These are phyloP conservation scores for Muraenolepis orangiensis DNA, from an alignment of 2,797 vertebrate species.

Conservation along the genomic window DNA sequence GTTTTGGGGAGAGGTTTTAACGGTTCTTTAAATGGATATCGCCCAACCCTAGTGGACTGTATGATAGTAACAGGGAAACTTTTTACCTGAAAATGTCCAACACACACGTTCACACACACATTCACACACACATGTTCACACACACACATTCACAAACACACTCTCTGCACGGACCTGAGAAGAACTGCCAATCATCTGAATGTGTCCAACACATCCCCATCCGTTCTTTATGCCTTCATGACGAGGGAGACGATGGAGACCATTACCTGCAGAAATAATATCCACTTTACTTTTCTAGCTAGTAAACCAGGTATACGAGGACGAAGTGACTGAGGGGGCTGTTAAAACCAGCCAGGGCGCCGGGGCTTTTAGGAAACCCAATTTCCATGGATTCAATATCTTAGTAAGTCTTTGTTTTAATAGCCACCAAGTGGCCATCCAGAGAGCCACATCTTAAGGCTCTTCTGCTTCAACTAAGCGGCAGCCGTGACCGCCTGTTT, in stretches of 20 bases:
- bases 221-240: neutral
- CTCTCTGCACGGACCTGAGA: neutral
- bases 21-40: too few species aligned
- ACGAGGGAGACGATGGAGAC: neutral
- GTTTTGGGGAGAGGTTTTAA: too few species aligned
- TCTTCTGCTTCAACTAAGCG: neutral
- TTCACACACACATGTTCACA: too few species aligned
- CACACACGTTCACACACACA: too few species aligned
- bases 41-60: neutral
- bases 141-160: neutral
- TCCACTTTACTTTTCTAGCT: neutral
- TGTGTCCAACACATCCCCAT: neutral
- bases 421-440: neutral
- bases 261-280: neutral
- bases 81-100: neutral
- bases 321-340: too few species aligned
- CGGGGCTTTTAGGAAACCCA: too few species aligned
- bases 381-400: neutral
- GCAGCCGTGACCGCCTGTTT: too few species aligned
- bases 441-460: neutral
- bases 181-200: neutral
- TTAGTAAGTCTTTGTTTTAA: neutral
- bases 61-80: neutral
- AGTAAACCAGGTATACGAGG: too few species aligned
- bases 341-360: too few species aligned